These are phyloP conservation scores for Mellivora capensis DNA, from an alignment of 2,113 vertebrate species.

Conservation along the genomic window DNA sequence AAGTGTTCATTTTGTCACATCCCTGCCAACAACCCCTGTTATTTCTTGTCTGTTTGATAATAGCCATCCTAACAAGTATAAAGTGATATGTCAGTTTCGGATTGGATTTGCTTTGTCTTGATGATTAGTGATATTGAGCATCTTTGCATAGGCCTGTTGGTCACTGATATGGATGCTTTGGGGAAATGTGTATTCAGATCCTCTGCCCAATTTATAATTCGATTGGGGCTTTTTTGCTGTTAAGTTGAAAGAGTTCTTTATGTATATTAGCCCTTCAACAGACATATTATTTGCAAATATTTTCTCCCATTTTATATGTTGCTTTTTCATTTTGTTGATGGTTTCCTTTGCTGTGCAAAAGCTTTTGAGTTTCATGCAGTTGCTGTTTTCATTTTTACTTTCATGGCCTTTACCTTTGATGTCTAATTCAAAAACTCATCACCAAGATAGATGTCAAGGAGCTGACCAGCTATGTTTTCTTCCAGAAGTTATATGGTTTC, in stretches of 20 bases:
- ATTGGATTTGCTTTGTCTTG: background rate
- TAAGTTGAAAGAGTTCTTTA: background rate
- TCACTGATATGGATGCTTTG: background rate
- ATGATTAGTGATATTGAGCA: background rate
- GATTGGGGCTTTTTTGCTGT: background rate
- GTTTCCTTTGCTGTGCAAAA: background rate
- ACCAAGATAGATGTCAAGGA: background rate
- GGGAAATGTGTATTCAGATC: background rate
- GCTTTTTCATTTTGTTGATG: background rate
- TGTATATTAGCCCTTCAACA: background rate
- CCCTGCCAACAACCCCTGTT: background rate
- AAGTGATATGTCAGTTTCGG: background rate
- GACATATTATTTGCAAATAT: background rate
- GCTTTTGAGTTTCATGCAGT: background rate
- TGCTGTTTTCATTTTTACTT: background rate
- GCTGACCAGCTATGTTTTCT: background rate
- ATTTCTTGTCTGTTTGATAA: background rate
- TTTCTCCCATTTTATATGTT: background rate
- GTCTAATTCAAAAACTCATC: background rate
- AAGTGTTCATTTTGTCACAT: background rate
- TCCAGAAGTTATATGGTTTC: background rate
- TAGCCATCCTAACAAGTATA: background rate
- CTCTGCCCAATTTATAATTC: background rate
- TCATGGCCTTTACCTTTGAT: background rate
- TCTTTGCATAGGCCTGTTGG: background rate